Conservation (phyloP, 2,888 invertebrate genomes). For the Rhorus exstirpatorius region DNA sequence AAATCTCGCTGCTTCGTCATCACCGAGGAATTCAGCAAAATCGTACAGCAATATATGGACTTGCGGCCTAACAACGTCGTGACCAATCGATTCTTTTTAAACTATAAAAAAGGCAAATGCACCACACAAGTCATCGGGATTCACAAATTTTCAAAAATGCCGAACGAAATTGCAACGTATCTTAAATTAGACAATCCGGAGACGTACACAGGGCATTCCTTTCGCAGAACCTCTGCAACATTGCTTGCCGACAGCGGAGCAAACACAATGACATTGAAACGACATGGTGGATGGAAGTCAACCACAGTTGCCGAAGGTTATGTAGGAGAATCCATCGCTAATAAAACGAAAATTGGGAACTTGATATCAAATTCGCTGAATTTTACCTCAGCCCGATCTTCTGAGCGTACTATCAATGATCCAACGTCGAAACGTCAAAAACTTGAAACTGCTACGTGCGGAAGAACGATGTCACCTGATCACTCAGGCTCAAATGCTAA, state of each 20-base stretch:
- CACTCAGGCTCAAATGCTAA: background rate
- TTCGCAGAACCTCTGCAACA: slow-evolving; percentile 69
- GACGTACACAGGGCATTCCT: slow-evolving; percentile 80
- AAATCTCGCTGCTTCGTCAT: slow-evolving; percentile 68
- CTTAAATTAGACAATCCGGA: slow-evolving; percentile 73
- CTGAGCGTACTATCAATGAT: slow-evolving; percentile 24
- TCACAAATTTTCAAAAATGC: slow-evolving; percentile 50
- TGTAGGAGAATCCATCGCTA: slow-evolving; percentile 55
- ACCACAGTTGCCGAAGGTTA: slow-evolving; percentile 71
- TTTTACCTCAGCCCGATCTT: slow-evolving; percentile 24
- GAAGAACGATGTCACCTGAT: background rate
- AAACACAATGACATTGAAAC: slow-evolving; percentile 70
- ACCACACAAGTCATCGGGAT: slow-evolving; percentile 12
- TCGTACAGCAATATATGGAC: slow-evolving; percentile 15
- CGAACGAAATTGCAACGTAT: slow-evolving; percentile 67
- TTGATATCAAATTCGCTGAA: slow-evolving; percentile 9
- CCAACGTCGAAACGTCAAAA: slow-evolving; percentile 35
- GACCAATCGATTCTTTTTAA: slow-evolving; percentile 24
- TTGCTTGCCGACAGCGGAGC: slow-evolving; percentile 71
- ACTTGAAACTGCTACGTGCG: slow-evolving; percentile 39
- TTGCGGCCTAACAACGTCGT: slow-evolving; percentile 15
- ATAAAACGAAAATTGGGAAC: slow-evolving; percentile 15
- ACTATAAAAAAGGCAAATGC: slow-evolving; percentile 28
- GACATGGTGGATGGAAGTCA: slow-evolving; percentile 64
- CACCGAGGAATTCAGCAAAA: slow-evolving; percentile 56